A percentile compares a stretch with the other conserved stretches of the same genome.
phyloP scores from a whole-genome alignment of 2,797 vertebrate species.

The Etheostoma perlongum region DNA sequence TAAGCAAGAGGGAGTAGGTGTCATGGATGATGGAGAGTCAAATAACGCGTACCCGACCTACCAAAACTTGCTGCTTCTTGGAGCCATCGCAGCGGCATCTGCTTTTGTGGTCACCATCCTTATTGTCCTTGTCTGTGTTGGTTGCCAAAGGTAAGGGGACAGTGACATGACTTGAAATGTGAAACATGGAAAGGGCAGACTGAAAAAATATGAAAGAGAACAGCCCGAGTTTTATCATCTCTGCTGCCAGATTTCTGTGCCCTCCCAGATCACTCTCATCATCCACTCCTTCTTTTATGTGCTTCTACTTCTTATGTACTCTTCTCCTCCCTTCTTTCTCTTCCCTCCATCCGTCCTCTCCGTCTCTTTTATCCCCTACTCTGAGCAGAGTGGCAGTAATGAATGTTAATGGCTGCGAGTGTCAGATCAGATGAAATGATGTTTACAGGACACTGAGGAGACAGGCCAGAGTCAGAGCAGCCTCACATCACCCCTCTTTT shows the following conservation, averaged over 20 bases:
- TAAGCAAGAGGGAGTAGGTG: slow-evolving; percentile 58
- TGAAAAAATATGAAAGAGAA: slow-evolving; percentile 22
- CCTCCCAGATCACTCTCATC: slow-evolving; percentile 53
- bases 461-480: slow-evolving; percentile 59
- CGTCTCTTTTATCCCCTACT: slow-evolving; percentile 60
- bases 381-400: slow-evolving; percentile 65
- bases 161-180: slow-evolving; percentile 12
- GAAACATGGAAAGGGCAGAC: not conserved
- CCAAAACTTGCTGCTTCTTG: slow-evolving; percentile 84
- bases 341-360: slow-evolving; percentile 44
- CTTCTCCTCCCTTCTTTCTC: slow-evolving; percentile 57
- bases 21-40: slow-evolving; percentile 63
- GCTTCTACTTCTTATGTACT: slow-evolving; percentile 65
- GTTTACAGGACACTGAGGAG: slow-evolving; percentile 67
- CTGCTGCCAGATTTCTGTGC: slow-evolving; percentile 33
- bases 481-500: slow-evolving; percentile 48
- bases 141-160: slow-evolving; percentile 84
- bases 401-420: slow-evolving; percentile 74
- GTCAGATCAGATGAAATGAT: slow-evolving; percentile 72
- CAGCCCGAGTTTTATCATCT: slow-evolving; percentile 45
- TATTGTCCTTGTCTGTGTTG: slow-evolving; percentile 85
- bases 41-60: slow-evolving; percentile 48
- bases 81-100: slow-evolving; percentile 85
- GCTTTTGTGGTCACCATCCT: slow-evolving; percentile 88
- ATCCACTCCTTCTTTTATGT: slow-evolving; percentile 58